Percentiles rank a stretch among this genome's conserved stretches.
Conservation (phyloP, 2,888 invertebrate genomes). For the Epinotia demarniana region DNA sequence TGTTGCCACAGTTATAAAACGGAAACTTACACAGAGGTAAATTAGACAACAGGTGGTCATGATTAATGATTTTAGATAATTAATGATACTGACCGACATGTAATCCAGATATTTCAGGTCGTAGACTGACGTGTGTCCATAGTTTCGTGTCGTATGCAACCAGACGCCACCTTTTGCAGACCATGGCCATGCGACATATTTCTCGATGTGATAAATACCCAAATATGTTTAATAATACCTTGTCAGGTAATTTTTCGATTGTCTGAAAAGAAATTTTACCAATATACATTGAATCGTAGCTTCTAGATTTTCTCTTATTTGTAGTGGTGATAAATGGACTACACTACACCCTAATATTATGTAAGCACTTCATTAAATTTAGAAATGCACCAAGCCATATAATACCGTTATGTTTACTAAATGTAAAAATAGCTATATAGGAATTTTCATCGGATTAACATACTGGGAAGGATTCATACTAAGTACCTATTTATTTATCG, state of each 20-base stretch:
- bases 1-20: conserved; percentile 37
- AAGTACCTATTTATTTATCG: no score
- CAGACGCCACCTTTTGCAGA: conserved; percentile 98
- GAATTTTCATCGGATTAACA: no score
- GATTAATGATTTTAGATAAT: conserved; percentile 26
- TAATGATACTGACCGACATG: conserved; percentile 86
- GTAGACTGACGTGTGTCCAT: conserved; percentile 97
- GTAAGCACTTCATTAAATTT: background rate
- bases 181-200: conserved; percentile 96
- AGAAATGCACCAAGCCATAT: background rate
- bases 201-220: conserved; percentile 97
- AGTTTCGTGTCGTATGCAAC: conserved; percentile 97
- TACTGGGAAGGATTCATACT: background rate
- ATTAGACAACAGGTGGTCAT: conserved; percentile 40
- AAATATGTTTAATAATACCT: conserved; percentile 97
- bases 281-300: background rate
- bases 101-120: conserved; percentile 98
- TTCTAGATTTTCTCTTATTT: background rate
- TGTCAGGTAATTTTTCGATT: conserved; percentile 98
- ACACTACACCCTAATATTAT: background rate
- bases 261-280: conserved; percentile 85
- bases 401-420: background rate
- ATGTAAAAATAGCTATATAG: background rate
- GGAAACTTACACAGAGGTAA: conserved; percentile 29
- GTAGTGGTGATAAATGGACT: background rate